Evolutionary conservation across 2,888 invertebrate species (phyloP).

Genomic region (Heliconius cydno): DNA sequence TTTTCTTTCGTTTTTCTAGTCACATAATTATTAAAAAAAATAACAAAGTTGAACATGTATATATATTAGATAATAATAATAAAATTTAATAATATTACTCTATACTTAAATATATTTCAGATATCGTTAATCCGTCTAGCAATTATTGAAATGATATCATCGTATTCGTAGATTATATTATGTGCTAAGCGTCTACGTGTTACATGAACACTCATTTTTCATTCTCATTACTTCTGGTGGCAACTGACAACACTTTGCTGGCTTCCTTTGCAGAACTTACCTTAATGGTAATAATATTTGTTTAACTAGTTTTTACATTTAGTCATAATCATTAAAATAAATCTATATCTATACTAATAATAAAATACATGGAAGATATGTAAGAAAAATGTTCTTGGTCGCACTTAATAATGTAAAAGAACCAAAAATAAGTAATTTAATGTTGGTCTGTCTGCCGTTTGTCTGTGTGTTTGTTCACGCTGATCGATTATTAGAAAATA

Average conservation of each 20-base stretch:
- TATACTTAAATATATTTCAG: neutral
- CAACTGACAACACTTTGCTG: slow-evolving; percentile 11
- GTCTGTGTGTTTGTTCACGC: no score
- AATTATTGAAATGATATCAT: slow-evolving; percentile 39
- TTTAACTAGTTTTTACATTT: neutral
- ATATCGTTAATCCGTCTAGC: slow-evolving; percentile 39
- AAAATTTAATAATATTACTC: neutral
- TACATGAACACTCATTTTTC: neutral
- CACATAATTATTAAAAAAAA: no score
- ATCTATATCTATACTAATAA: no score
- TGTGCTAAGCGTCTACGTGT: slow-evolving; percentile 8
- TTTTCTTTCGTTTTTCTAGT: no score
- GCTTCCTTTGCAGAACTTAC: slow-evolving; percentile 14
- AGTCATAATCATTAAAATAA: neutral
- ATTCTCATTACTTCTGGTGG: slow-evolving; percentile 2
- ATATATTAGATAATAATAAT: no score
- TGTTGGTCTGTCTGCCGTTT: no score
- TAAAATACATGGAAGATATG: no score
- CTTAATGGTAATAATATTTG: slow-evolving; percentile 3
- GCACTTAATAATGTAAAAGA: no score
- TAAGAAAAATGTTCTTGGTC: no score
- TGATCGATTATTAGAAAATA: no score
- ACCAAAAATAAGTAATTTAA: no score
- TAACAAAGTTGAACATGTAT: no score
- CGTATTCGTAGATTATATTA: slow-evolving; percentile 22